Evolutionary conservation across 2,888 invertebrate species (phyloP).

Genomic region (Palloptera scutellata): DNA sequence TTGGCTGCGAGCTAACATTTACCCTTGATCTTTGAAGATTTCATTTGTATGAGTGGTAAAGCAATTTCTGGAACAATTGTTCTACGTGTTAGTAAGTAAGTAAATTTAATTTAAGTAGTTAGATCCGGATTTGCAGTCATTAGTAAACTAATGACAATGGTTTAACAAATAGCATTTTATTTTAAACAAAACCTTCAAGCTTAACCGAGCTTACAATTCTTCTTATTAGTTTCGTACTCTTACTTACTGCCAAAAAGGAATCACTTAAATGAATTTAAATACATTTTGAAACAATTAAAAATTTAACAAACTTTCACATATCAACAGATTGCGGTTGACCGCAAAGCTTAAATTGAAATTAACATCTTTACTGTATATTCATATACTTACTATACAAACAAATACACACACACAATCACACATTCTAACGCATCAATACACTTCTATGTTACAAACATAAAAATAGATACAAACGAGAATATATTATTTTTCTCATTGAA

Average conservation of each 20-base stretch:
- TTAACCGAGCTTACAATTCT: no score
- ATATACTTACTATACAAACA: neutral
- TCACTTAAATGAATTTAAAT: neutral
- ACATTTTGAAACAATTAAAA: neutral
- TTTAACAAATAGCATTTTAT: no score
- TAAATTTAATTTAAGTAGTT: no score
- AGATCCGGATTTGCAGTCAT: no score
- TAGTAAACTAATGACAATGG: no score
- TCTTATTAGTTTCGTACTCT: neutral
- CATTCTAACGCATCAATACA: neutral
- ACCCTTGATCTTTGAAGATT: no score
- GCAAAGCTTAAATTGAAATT: constrained; percentile 28
- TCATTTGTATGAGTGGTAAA: no score
- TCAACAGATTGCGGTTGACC: constrained; percentile 30
- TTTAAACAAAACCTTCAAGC: no score
- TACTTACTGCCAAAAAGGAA: neutral
- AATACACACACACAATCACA: constrained; percentile 1
- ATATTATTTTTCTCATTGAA: neutral
- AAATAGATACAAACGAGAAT: neutral
- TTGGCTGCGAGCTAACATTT: no score
- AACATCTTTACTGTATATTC: constrained; percentile 16
- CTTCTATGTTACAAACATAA: neutral
- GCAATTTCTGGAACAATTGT: no score
- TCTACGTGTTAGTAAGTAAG: no score
- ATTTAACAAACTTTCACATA: neutral